phyloP scores from a whole-genome alignment of 2,113 vertebrate species.

The Elephantulus edwardii region DNA sequence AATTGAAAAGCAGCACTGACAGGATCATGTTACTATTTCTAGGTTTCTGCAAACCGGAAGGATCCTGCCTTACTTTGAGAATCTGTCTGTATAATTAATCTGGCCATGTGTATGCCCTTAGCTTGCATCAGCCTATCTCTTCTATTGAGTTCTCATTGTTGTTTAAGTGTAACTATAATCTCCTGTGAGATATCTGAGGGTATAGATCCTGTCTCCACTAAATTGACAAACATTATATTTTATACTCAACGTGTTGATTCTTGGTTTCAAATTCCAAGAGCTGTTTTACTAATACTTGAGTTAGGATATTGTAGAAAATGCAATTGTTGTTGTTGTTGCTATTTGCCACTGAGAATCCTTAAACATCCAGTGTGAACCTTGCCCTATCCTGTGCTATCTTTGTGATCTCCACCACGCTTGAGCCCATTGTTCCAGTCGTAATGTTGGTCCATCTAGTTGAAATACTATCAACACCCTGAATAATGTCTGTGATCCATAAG shows the following conservation, averaged over 20 bases:
- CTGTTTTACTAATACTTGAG: background rate
- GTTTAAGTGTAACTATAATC: background rate
- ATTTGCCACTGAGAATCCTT: no score
- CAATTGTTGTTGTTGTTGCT: no score
- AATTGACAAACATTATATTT: fast-evolving
- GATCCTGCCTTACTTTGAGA: background rate
- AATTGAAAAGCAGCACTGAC: background rate
- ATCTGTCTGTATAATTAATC: fast-evolving
- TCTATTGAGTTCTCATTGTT: background rate
- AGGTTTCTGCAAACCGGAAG: no score
- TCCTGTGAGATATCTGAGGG: no score
- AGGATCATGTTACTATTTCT: no score
- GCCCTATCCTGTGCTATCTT: no score
- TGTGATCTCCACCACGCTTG: no score
- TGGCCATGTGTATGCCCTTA: fast-evolving
- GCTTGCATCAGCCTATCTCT: background rate
- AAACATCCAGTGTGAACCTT: no score
- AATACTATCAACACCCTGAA: background rate
- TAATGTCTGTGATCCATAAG: background rate
- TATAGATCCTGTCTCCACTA: background rate
- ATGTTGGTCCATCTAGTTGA: no score
- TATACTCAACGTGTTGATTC: fast-evolving
- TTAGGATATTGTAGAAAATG: background rate
- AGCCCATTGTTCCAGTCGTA: no score
- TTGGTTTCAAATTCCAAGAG: background rate